Conservation (phyloP, 2,888 invertebrate species). For the Lordiphosa fenestrarum region DNA sequence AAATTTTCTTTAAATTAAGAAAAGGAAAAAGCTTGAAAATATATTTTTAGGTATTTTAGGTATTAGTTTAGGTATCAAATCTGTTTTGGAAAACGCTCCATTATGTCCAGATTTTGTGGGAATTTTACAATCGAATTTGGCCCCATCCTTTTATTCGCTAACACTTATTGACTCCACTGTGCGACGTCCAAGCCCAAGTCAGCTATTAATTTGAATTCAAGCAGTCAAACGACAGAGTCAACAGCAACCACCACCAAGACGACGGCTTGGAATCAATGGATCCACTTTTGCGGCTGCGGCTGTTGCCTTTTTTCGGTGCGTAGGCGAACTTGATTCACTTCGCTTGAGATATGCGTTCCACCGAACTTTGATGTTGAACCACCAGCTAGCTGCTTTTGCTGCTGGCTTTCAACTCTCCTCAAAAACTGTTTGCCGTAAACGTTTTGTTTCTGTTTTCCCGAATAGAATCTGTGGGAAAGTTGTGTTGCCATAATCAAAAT, state of each 20-base stretch:
- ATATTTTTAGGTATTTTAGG: no score
- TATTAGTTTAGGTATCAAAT: no score
- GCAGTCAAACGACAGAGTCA: constrained; percentile 65
- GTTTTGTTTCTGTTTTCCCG: constrained; percentile 53
- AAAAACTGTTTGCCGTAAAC: constrained; percentile 50
- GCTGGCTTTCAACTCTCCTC: constrained; percentile 26
- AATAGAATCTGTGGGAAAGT: constrained; percentile 70
- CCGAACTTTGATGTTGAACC: constrained; percentile 70
- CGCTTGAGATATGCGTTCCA: constrained; percentile 69
- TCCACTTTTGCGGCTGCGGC: constrained; percentile 62
- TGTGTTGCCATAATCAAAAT: constrained; percentile 59
- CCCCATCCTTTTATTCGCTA: no score
- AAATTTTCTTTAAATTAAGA: no score
- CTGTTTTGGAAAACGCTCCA: no score
- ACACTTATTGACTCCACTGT: no score
- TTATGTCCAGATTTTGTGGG: no score
- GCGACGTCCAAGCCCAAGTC: constrained; percentile 39
- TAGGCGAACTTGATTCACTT: constrained; percentile 71
- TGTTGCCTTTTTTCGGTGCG: constrained; percentile 62
- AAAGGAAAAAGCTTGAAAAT: no score
- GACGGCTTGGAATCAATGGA: constrained; percentile 68
- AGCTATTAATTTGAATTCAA: constrained; percentile 78
- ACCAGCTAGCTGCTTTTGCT: constrained; percentile 32
- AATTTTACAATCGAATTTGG: no score
- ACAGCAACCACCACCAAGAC: constrained; percentile 42